These are phyloP conservation scores for Drosophila leontia DNA, from an alignment of 1,140 invertebrate species.

Conservation along the genomic window DNA sequence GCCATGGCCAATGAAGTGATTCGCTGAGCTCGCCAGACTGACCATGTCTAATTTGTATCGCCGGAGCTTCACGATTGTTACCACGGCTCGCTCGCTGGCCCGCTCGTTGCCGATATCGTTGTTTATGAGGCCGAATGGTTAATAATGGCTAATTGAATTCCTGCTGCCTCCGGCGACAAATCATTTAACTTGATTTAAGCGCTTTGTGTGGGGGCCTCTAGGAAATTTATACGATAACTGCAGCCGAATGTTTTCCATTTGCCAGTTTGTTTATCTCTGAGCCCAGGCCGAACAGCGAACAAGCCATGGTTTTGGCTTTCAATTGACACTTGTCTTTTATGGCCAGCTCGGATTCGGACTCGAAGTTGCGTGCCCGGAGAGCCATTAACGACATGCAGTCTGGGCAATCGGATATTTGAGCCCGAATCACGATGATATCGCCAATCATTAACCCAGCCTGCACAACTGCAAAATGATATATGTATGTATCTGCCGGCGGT, in stretches of 20 bases:
- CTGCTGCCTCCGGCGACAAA: constrained; percentile 78
- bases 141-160: constrained; percentile 84
- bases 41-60: constrained; percentile 72
- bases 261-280: constrained; percentile 22
- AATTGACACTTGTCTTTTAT: constrained; percentile 59
- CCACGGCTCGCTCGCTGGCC: constrained; percentile 17
- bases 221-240: constrained; percentile 40
- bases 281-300: constrained; percentile 16
- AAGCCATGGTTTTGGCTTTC: constrained; percentile 62
- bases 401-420: constrained; percentile 44
- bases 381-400: constrained; percentile 58
- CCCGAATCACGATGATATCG: constrained; percentile 41
- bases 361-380: constrained; percentile 45
- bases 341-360: constrained; percentile 22
- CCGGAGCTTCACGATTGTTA: constrained; percentile 71
- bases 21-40: constrained; percentile 64
- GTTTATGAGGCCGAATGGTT: constrained; percentile 80
- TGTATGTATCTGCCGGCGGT: constrained; percentile 37
- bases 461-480: constrained; percentile 34
- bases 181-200: constrained; percentile 81
- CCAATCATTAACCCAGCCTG: constrained; percentile 40
- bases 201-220: constrained; percentile 52
- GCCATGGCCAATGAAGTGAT: constrained; percentile 79
- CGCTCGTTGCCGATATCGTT: constrained; percentile 29
- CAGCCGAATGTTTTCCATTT: constrained; percentile 24